phyloP scores from a whole-genome alignment of 2,113 vertebrate genomes.

The Paedocypris sp. region DNA sequence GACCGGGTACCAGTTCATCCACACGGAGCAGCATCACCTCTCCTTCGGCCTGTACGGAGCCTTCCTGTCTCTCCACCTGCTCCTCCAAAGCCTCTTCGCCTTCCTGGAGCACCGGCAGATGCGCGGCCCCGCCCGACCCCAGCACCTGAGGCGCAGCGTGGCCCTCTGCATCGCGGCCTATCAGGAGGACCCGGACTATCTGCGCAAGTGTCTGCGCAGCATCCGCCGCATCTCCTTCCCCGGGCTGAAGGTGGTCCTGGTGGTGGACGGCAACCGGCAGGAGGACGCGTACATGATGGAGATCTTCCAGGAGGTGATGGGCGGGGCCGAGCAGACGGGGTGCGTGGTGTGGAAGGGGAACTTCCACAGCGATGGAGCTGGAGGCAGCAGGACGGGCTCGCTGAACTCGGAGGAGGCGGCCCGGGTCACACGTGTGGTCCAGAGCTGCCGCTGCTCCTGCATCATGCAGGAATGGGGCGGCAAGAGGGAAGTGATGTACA shows the following conservation, averaged over 20 bases:
- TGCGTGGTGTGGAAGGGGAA: slow-evolving; percentile 88
- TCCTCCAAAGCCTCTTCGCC: slow-evolving; percentile 92
- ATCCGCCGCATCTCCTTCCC: slow-evolving; percentile 83
- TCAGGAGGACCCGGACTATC: slow-evolving; percentile 92
- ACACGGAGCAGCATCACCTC: slow-evolving; percentile 94
- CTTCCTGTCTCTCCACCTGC: slow-evolving; percentile 87
- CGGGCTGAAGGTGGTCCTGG: slow-evolving; percentile 85
- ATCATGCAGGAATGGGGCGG: slow-evolving; percentile 98
- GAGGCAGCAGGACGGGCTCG: slow-evolving; percentile 42
- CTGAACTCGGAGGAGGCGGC: slow-evolving; percentile 57
- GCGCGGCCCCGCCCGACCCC: slow-evolving; percentile 58
- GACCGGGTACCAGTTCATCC: slow-evolving; percentile 97
- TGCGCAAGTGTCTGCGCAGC: slow-evolving; percentile 87
- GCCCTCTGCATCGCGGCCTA: slow-evolving; percentile 92
- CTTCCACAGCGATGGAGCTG: slow-evolving; percentile 75
- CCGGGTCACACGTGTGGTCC: slow-evolving; percentile 65
- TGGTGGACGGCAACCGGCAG: slow-evolving; percentile 85
- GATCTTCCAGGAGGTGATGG: slow-evolving; percentile 91
- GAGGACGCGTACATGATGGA: slow-evolving; percentile 96
- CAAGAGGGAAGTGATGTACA: slow-evolving; percentile 98
- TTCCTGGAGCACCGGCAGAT: slow-evolving; percentile 89
- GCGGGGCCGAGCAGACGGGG: slow-evolving; percentile 66
- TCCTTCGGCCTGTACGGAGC: slow-evolving; percentile 96
- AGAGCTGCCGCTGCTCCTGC: slow-evolving; percentile 73
- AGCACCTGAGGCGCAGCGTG: slow-evolving; percentile 65